Evolutionary conservation across 2,113 vertebrate species (phyloP).

Genomic region (Sinocyclocheilus anophthalmus): DNA sequence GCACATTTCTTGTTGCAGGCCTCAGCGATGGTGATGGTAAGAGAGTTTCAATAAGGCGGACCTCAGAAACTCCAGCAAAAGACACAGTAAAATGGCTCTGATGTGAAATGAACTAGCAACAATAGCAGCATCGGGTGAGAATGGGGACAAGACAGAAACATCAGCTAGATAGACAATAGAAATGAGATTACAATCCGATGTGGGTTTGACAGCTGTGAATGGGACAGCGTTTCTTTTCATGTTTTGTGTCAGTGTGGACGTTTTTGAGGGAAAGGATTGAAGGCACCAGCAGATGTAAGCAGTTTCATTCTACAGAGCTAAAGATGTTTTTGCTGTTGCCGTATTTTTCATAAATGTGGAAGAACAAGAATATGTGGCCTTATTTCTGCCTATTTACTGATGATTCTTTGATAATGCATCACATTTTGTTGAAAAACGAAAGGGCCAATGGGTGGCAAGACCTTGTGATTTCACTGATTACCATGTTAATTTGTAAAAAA

Average conservation of each 20-base stretch:
- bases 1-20: slow-evolving; percentile 17
- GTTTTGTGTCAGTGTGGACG: slow-evolving; percentile 52
- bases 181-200: slow-evolving; percentile 31
- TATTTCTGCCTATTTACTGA: neutral
- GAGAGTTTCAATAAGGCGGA: slow-evolving; percentile 41
- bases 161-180: slow-evolving; percentile 52
- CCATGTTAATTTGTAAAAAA: neutral
- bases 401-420: neutral
- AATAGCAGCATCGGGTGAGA: slow-evolving; percentile 41
- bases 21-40: neutral
- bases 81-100: slow-evolving; percentile 53
- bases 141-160: slow-evolving; percentile 30
- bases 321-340: neutral
- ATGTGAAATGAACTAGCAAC: slow-evolving; percentile 55
- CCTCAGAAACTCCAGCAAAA: neutral
- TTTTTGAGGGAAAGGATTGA: slow-evolving; percentile 47
- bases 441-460: neutral
- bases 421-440: neutral
- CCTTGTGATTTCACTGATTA: neutral
- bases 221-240: slow-evolving; percentile 46
- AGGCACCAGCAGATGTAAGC: slow-evolving; percentile 53
- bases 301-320: slow-evolving; percentile 38
- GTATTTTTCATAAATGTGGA: neutral
- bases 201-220: slow-evolving; percentile 48
- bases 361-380: neutral